Percentiles rank a stretch among this genome's conserved stretches.
Evolutionary conservation across 1,140 invertebrate species (phyloP).

Genomic region (Belonocnema kinseyi): DNA sequence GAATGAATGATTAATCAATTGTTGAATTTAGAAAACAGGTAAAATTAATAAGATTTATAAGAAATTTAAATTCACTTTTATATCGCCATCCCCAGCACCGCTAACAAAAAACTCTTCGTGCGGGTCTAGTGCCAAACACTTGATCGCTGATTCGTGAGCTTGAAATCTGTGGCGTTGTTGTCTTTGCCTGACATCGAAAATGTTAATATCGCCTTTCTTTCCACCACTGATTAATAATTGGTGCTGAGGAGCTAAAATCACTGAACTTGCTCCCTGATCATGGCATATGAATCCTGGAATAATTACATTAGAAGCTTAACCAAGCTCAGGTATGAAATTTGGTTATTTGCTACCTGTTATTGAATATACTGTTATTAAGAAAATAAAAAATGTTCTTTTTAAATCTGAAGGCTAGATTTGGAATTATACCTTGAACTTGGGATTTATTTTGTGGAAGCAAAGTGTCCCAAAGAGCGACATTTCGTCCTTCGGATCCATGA

Average conservation of each 20-base stretch:
- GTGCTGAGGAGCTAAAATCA: conserved; percentile 94
- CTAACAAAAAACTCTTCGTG: conserved; percentile 98
- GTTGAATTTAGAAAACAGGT: conserved; percentile 33
- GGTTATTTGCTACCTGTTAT: not conserved
- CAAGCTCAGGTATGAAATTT: not conserved
- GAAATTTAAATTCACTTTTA: conserved; percentile 85
- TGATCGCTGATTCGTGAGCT: conserved; percentile 95
- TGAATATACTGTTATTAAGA: too few relatives aligned
- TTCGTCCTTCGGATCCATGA: conserved; percentile 96
- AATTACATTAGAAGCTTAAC: not conserved
- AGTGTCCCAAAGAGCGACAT: conserved; percentile 99
- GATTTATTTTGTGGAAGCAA: conserved; percentile 96
- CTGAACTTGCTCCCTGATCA: conserved; percentile 91
- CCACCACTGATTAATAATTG: conserved; percentile 95
- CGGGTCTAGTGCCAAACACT: conserved; percentile 95
- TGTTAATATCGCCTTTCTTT: conserved; percentile 96
- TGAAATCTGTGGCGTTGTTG: conserved; percentile 91
- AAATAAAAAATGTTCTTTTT: not conserved
- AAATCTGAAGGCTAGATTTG: not conserved
- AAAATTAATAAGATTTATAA: conserved; percentile 33
- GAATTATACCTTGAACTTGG: conserved; percentile 85
- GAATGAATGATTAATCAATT: conserved; percentile 6
- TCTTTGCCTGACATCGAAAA: conserved; percentile 95
- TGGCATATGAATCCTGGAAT: conserved; percentile 91
- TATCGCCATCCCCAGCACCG: conserved; percentile 98